Evolutionary conservation across 2,797 vertebrate species (phyloP).

Genomic region (Sebastolobus alascanus): DNA sequence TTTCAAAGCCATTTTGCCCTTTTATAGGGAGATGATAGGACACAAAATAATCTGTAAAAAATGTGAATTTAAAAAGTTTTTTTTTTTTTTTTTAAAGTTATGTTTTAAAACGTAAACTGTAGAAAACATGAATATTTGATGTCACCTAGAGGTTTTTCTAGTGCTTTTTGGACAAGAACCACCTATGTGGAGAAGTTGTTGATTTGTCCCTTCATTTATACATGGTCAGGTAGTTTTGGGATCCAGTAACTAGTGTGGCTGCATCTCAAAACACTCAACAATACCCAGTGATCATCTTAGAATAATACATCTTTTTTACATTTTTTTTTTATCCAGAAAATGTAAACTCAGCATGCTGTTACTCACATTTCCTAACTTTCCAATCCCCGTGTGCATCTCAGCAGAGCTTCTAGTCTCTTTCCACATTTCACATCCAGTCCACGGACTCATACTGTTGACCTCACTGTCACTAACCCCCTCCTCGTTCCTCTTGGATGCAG

Average conservation of each 20-base stretch:
- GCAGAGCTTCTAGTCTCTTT: background rate
- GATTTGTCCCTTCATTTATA: too few species aligned
- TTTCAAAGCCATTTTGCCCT: conserved; percentile 19
- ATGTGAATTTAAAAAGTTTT: background rate
- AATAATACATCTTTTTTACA: background rate
- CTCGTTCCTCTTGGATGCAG: background rate
- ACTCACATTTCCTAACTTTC: background rate
- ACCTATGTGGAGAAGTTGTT: too few species aligned
- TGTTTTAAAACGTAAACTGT: too few species aligned
- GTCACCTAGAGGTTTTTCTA: background rate
- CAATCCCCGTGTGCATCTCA: background rate
- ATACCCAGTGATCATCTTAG: background rate
- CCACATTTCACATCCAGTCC: background rate
- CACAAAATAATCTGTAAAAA: conserved; percentile 34
- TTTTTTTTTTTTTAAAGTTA: background rate
- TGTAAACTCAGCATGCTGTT: background rate
- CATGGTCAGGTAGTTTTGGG: too few species aligned
- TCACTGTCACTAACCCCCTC: background rate
- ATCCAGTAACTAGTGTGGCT: background rate
- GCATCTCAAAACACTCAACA: background rate
- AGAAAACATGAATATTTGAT: background rate
- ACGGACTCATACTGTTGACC: background rate
- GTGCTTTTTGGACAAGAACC: background rate
- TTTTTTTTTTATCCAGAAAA: background rate
- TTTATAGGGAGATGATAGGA: background rate